Evolutionary conservation across 1,140 invertebrate genomes (phyloP).

Genomic region (Lycorma delicatula): DNA sequence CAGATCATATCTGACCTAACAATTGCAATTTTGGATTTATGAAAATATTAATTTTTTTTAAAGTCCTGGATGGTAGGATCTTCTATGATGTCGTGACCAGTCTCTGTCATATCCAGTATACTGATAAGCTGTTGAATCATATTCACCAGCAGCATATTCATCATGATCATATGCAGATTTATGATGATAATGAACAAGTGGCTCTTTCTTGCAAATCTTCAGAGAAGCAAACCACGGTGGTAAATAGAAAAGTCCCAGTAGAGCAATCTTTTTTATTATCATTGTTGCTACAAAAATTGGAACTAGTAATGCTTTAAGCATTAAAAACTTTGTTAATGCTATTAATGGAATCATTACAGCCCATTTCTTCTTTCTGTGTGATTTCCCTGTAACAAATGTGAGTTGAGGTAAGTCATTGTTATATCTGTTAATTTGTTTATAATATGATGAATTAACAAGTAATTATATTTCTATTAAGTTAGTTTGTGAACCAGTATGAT

Average conservation of each 20-base stretch:
- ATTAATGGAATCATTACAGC: background rate
- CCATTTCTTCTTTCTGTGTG: background rate
- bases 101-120: background rate
- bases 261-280: background rate
- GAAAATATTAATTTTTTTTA: too few species aligned
- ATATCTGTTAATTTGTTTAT: too few species aligned
- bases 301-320: background rate
- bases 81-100: too few species aligned
- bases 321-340: background rate
- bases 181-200: background rate
- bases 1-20: too few species aligned
- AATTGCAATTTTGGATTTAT: too few species aligned
- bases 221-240: background rate
- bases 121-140: background rate
- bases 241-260: background rate
- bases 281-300: background rate
- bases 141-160: background rate
- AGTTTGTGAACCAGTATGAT: too few species aligned
- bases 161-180: background rate
- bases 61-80: too few species aligned
- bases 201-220: slow-evolving; percentile 2
- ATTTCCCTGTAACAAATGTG: too few species aligned
- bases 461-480: too few species aligned
- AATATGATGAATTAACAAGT: too few species aligned
- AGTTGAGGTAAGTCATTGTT: too few species aligned